Evolutionary conservation across 2,113 vertebrate species (phyloP).

Genomic region (Falcunculus frontatus): DNA sequence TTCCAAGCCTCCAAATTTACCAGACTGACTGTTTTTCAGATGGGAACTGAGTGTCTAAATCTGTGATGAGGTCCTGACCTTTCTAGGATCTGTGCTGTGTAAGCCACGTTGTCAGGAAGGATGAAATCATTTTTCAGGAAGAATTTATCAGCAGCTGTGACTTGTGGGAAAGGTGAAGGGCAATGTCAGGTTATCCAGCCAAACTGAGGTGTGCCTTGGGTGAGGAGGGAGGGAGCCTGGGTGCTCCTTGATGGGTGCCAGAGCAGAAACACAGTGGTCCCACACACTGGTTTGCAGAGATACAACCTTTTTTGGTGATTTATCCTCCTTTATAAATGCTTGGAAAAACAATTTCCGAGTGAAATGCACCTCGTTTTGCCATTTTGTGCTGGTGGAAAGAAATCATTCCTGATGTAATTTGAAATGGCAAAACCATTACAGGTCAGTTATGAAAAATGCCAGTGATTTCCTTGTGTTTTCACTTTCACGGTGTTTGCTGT

Average conservation of each 20-base stretch:
- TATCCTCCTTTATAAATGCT: background rate
- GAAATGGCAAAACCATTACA: background rate
- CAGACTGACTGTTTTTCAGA: background rate
- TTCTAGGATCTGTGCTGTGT: background rate
- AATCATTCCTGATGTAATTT: background rate
- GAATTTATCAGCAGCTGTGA: background rate
- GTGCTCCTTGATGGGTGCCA: background rate
- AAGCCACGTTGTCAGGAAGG: background rate
- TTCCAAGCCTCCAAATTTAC: background rate
- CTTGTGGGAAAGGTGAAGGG: background rate
- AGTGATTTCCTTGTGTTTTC: background rate
- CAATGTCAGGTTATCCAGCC: background rate
- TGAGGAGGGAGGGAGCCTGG: background rate
- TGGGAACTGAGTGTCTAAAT: background rate
- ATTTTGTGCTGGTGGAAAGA: background rate
- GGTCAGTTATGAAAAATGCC: background rate
- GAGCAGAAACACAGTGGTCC: background rate
- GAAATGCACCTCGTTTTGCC: background rate
- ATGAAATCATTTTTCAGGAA: background rate
- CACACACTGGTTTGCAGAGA: background rate
- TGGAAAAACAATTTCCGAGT: background rate
- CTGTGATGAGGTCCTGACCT: background rate
- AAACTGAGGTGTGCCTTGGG: background rate
- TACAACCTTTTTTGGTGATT: background rate
- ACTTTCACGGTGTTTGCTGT: background rate